Evolutionary conservation across 2,113 vertebrate genomes (phyloP), one percentile per base, ranked within the genome.

Genomic region (Chiloscyllium plagiosum): DNA sequence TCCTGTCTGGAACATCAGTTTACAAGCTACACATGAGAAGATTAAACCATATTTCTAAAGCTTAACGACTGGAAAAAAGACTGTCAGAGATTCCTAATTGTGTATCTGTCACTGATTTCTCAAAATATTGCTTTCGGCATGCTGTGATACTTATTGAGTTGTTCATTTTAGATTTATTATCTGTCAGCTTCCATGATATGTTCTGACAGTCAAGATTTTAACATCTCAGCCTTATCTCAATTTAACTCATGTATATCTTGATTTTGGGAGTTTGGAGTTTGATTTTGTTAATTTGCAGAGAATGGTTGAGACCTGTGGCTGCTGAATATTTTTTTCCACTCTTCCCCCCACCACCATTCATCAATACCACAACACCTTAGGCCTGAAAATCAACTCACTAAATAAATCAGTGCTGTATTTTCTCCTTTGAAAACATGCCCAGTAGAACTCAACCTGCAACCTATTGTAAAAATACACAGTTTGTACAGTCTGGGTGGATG

Each of bases 151-250:
- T n/a, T 93, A 93, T 37, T 66, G 89, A 93, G 65, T 37, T 68
- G 61, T 93, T 93, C 89, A 93, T 93, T 93, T 93, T 93, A 66
- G 89, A 93, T 93, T 93, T 93, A 93, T 93, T 93, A 68, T 93
- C 89, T 93, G 89, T 93, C 89, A 68, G 3, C 89, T 15, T n/a
- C 6, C 89, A 19, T 93, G 89, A 93, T 93, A 37, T 93, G 89
- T 93, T n/a, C 89, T 93, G 89, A 93, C 89, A 68, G 89, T 93
- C 89, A 68, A 93, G 89, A 93, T 66, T 93, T 93, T 93, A 93
- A 93, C 89, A 93, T 66, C 33, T 93, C 66, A 93, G 89, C 6
- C 61, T 2, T n/a, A 65, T 93, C 17, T 93, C 89, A 66, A 93
- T 37, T 93, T 93, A 68, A 68, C 89, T 66, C 65, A 37, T 93